A percentile compares a stretch with the other conserved stretches of the same genome.
Evolutionary conservation across 2,113 vertebrate genomes (phyloP).

Genomic region (Psilopsiagon aymara): DNA sequence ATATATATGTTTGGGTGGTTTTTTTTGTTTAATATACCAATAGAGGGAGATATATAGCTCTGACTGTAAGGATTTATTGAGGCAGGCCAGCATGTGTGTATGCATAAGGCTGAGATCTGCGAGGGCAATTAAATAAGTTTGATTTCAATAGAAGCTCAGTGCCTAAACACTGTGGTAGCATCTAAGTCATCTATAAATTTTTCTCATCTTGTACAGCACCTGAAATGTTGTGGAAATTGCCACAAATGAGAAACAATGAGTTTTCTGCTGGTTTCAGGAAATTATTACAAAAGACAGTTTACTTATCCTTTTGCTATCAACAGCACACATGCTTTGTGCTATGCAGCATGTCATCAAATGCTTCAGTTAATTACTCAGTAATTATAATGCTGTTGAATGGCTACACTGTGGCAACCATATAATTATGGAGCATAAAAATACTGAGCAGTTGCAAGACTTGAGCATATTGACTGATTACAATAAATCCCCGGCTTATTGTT

Average conservation of each 20-base stretch:
- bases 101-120: neutral
- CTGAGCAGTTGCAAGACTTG: conserved; percentile 67
- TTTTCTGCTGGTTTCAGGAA: conserved; percentile 13
- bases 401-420: conserved; percentile 71
- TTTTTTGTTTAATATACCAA: neutral
- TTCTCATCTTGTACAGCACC: neutral
- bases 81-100: neutral
- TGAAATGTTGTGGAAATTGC: neutral
- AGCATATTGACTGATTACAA: conserved; percentile 74
- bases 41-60: conserved; percentile 3
- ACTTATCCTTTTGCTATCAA: conserved; percentile 56
- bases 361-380: conserved; percentile 79
- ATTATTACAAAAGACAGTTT: conserved; percentile 42
- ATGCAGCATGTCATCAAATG: conserved; percentile 67
- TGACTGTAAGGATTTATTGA: neutral
- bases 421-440: conserved; percentile 74
- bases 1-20: neutral
- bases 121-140: neutral
- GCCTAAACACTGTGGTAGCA: neutral
- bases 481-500: conserved; percentile 70
- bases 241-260: neutral
- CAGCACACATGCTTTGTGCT: conserved; percentile 60
- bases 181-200: neutral
- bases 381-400: conserved; percentile 79
- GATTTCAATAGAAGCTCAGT: neutral